Base-by-base conservation (phyloP, 2,113 vertebrate genomes). In the Hippolais icterina region DNA sequence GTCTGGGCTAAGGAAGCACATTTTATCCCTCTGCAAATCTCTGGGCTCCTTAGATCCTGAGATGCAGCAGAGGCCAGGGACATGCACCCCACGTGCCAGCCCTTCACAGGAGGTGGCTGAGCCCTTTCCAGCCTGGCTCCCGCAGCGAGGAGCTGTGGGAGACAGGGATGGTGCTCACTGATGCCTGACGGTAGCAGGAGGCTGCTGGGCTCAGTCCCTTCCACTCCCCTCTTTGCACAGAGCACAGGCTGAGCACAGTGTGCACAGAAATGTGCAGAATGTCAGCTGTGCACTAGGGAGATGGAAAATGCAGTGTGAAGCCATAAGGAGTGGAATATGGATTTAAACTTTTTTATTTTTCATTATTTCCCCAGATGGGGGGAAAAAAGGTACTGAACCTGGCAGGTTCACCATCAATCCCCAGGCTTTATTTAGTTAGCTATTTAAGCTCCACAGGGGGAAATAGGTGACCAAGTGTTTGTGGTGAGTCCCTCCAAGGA, bases 211-310 rank as follows among this genome's bases (percentile, higher is more conserved):
- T 90, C 79, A 1, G 41, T 69, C 35, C 1, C 47, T 80, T 79
- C 90, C 79, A 9, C 50, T 92, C 31, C 46, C 25, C 28, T 56
- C 59, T 49, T 56, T 41, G 49, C 61, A 41, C 4, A 4, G 29
- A 12, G 39, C 17, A 14, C 42, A 42, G 42, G 33, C 82, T 46
- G 56, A 82, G 69, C 17, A 33, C 41, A 33, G 3, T 5, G 49
- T 23, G 54, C n/a, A 15, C 53, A 91, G 90, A 71, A 91, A 86
- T 87, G 42, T 72, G 72, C 87, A 95, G 87, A 92, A 83, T 78
- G 74, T 90, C 95, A 94, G 79, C 94, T 94, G 80, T 89, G 91
- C 64, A 14, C 87, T 5, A 33, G n/a, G 31, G 72, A 83, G 84
- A 52, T 63, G 90, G 90, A 95, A 97, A 94, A 90, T n/a, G 35